Base-by-base conservation (phyloP, 92 coral and sea anemone species). In the Pocillopora meandrina region DNA sequence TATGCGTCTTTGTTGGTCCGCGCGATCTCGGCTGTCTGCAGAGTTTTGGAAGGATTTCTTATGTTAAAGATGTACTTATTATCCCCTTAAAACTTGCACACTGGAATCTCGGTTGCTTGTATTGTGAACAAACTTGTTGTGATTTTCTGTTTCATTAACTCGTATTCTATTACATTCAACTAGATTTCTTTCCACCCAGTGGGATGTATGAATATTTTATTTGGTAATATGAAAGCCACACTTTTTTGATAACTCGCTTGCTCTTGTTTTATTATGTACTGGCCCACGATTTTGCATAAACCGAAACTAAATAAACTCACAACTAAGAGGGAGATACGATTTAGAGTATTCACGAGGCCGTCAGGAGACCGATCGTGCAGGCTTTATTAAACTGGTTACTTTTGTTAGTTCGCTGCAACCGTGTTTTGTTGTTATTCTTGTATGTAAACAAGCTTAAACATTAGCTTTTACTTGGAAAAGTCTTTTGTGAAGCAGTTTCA, bases 181-280 rank as follows among this genome's bases (percentile, higher is more conserved):
- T 20, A 52, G 72, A 83, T 84, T 91, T 88, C 90, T 88, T 85
- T 72, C 69, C 33, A 77, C 92, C 60, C 92, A 60, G 92, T 85
- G 76, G 94, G 95, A 72, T 72, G 56, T 82, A 82, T 89, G 90
- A 91, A 91, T 91, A 89, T 91, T 91, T 91, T 73, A 91, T 88
- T 80, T 23, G 31, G 62, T 59, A 21, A 47, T 62, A 47, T 65
- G 57, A 63, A 74, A 72, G 63, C 11, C 78, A 72, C 42, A 69
- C 31, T 60, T 71, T 16, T 34, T 11, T 55, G 56, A 20, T 56
- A 42, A 33, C 56, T 62, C 64, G 10, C 13, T 47, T 62, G 31
- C 80, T 16, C 14, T 47, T 12, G 14, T 23, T 67, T 59, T 33
- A 49, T 73, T 13, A 20, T 4, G 36, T 6, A 14, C 70, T 6